A percentile compares a stretch with the other conserved stretches of the same genome.
Evolutionary conservation across 2,797 vertebrate genomes (phyloP).

Genomic region (Syngnathus acus): DNA sequence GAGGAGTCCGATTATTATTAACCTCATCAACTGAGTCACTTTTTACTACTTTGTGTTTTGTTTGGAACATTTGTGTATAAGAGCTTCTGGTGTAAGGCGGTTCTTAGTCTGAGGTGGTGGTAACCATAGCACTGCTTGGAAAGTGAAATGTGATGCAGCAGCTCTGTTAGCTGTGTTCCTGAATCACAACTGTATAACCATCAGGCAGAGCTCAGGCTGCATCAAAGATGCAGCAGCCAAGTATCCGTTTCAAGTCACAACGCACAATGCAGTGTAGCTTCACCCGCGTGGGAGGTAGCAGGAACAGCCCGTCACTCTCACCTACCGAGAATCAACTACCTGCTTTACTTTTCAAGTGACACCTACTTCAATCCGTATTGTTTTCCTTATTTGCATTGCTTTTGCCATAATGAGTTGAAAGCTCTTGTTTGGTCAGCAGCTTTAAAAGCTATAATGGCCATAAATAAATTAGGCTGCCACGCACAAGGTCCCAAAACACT

Average conservation of each 20-base stretch:
- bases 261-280: conserved; percentile 32
- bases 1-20: too few species aligned
- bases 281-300: conserved; percentile 34
- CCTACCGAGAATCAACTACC: background rate
- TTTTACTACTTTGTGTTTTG: background rate
- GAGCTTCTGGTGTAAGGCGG: conserved; percentile 57
- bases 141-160: conserved; percentile 73
- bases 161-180: conserved; percentile 57
- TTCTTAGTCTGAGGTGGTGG: conserved; percentile 68
- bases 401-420: background rate
- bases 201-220: conserved; percentile 52
- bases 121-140: conserved; percentile 76
- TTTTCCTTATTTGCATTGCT: background rate
- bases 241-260: conserved; percentile 62
- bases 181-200: conserved; percentile 75
- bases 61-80: background rate
- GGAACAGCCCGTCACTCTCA: background rate
- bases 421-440: background rate
- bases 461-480: background rate
- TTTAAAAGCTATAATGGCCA: background rate
- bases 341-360: background rate
- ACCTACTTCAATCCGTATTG: background rate
- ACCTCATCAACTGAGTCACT: too few species aligned
- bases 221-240: conserved; percentile 69
- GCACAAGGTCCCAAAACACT: background rate